A percentile compares a stretch with the other conserved stretches of the same genome.
phyloP scores from a whole-genome alignment of 2,888 invertebrate species.

The Andrena trimmerana region DNA sequence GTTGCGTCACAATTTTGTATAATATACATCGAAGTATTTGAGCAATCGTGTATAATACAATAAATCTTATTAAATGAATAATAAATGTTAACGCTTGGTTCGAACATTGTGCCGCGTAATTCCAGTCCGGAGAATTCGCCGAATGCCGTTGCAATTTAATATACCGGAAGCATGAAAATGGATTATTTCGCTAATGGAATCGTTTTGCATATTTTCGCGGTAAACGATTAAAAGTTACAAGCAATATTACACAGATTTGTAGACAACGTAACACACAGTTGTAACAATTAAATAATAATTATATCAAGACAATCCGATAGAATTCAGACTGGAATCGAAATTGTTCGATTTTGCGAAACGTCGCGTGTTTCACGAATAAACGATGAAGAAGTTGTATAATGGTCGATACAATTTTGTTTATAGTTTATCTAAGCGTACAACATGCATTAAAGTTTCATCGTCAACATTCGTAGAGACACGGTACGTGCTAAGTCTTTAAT shows the following conservation, averaged over 20 bases:
- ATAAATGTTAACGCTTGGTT: slow-evolving; percentile 36
- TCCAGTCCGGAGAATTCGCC: slow-evolving; percentile 30
- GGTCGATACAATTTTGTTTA: slow-evolving; percentile 33
- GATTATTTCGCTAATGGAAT: neutral
- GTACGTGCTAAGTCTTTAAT: slow-evolving; percentile 23
- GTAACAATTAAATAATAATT: neutral
- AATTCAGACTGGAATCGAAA: slow-evolving; percentile 39
- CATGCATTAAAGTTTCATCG: slow-evolving; percentile 52
- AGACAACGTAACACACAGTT: neutral
- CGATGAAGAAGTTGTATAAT: slow-evolving; percentile 40
- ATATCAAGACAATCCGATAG: neutral
- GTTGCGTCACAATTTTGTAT: slow-evolving; percentile 55
- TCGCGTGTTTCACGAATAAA: slow-evolving; percentile 35
- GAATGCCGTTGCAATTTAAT: neutral
- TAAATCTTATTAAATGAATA: slow-evolving; percentile 44
- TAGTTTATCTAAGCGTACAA: slow-evolving; percentile 52
- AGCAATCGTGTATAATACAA: slow-evolving; percentile 68
- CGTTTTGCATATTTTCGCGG: neutral
- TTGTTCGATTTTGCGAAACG: slow-evolving; percentile 12
- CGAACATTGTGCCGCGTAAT: slow-evolving; percentile 20
- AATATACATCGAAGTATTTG: slow-evolving; percentile 74
- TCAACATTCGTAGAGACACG: slow-evolving; percentile 23
- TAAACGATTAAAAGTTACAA: neutral
- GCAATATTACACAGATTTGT: neutral
- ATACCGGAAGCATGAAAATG: no score